Base-by-base conservation (phyloP, 2,113 vertebrate species). In the Phainopepla nitens region DNA sequence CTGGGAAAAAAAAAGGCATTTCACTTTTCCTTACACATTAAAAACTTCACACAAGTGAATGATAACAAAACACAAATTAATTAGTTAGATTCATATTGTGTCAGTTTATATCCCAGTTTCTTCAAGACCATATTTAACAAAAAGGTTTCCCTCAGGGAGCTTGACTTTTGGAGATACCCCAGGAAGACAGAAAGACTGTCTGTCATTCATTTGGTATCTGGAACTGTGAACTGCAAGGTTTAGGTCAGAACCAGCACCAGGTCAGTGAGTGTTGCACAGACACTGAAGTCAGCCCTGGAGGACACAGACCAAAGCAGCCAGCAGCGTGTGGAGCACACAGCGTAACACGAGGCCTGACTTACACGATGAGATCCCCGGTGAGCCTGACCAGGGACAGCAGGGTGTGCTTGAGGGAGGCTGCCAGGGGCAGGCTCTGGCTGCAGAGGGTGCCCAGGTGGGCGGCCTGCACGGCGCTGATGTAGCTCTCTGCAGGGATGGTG, bases 401-500 rank as follows among this genome's bases (percentile, higher is more conserved):
- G 56, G 99, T 99, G 89, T 99, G 99, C 81, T 99, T 99, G 7
- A 99, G 97, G 50, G 99, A 99, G 25, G 99, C 99, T 22, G 99
- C 99, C 71, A 99, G 98, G 41, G 99, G 98, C 80, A 99, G 97
- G 20, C 98, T 99, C 93, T 99, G 99, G 97, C 98, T 99, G 97
- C 99, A 99, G 23, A 99, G 97, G 7, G 99, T 99, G 19, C 99
- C 98, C 12, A 99, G 96, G 95, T 99, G 99, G 51, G 99, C 99
- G 0, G 99, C 99, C 97, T 99, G 99, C 62, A 99, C 99, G 3
- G 99, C 99, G 7, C 99, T 99, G 97, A 99, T 99, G 97, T 99
- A 99, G 97, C 99, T 99, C 92, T 99, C 99, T 0, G 99, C 98
- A 2, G 99, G 99, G 91, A 99, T 99, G 10, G 99, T 99, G 94